Evolutionary conservation across 2,888 invertebrate species (phyloP), one percentile per base, ranked within the genome.

Genomic region (Oegoconia quadripuncta): DNA sequence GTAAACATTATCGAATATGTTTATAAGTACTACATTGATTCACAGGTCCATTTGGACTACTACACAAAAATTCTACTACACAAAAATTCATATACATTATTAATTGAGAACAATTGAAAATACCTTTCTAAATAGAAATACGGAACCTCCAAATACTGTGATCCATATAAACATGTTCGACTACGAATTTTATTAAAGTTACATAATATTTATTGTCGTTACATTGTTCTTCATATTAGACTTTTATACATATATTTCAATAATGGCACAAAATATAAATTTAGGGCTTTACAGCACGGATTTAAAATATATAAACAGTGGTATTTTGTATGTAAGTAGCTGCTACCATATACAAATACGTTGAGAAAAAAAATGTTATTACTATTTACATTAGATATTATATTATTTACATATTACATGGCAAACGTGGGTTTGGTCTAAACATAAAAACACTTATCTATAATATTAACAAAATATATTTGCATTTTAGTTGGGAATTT

Each of bases 351-450:
- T 49, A 56, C 52, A 59, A 55, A 56, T 28, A 46, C 48, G 59
- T 52, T 56, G 11, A 25, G 18, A 29, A 27, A 36, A 40, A 25
- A 8, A 18, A 2, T 15, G 14, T 34, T 30, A 34, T 26, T 27
- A 25, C 27, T 35, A 26, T 2, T 20, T 18, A 34, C 37, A 37
- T 30, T 39, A 52, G 53, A 45, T 50, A 52, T 43, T 49, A 57
- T 50, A 52, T 50, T 64, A 66, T 64, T 53, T 63, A 72, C 69
- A 70, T 58, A 57, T 73, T 74, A 76, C 70, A 83, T 83, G 83
- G 83, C 83, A 83, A 73, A 79, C 73, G 67, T 67, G 59, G 60
- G 75, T 77, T 80, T 78, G 77, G 76, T 79, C 66, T 67, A 70
- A 64, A 55, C 46, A 50, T 50, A 52, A 45, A 29, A 52, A 40